Conservation (phyloP, 2,888 invertebrate genomes). For the Hypena proboscidalis region DNA sequence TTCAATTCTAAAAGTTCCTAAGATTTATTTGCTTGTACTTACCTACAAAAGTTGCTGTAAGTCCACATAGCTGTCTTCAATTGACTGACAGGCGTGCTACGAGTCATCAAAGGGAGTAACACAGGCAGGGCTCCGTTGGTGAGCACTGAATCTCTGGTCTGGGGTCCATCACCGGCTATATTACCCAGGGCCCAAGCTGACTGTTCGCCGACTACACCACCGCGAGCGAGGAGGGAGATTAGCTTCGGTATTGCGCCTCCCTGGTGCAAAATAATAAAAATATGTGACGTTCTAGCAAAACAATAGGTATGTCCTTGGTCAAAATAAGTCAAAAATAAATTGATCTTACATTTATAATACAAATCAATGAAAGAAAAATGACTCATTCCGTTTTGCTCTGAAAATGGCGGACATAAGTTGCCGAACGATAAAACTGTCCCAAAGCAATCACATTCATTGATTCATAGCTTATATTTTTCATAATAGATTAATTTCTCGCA, state of each 20-base stretch:
- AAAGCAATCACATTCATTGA: no score
- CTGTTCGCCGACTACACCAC: conserved; percentile 94
- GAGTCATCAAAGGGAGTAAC: conserved; percentile 86
- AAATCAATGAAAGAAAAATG: no score
- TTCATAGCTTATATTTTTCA: no score
- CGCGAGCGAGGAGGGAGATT: conserved; percentile 89
- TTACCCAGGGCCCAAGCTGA: conserved; percentile 99
- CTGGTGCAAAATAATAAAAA: conserved; percentile 52
- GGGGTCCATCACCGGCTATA: conserved; percentile 96
- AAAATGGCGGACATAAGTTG: no score
- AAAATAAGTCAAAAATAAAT: no score
- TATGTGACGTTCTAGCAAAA: not conserved
- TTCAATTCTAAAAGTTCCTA: not conserved
- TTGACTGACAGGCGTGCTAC: conserved; percentile 82
- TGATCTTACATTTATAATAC: no score
- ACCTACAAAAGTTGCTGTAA: conserved; percentile 94
- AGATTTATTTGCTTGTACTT: not conserved
- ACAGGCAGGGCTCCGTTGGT: conserved; percentile 87
- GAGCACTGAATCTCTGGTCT: conserved; percentile 93
- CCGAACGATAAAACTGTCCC: no score
- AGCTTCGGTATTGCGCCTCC: conserved; percentile 95
- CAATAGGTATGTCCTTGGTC: no score
- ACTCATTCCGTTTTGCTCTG: no score
- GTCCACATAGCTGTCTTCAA: conserved; percentile 96
- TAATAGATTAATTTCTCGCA: no score